Evolutionary conservation across 2,113 vertebrate species (phyloP).

Genomic region (Oreochromis tanganicae): DNA sequence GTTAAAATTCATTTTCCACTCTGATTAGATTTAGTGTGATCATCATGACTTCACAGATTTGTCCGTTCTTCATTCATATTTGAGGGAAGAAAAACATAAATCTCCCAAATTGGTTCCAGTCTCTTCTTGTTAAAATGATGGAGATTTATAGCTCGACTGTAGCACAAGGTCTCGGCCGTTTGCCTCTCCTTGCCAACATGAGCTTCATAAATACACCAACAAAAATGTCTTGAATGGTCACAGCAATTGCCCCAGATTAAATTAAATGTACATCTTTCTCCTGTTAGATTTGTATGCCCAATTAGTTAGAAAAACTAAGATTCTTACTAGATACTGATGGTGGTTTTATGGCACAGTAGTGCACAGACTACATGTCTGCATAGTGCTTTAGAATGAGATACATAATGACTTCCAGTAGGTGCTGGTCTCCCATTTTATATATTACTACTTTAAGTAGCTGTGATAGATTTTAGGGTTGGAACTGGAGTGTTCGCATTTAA

Average conservation of each 20-base stretch:
- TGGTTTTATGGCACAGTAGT: neutral
- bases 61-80: conserved; percentile 71
- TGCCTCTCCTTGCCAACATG: conserved; percentile 12
- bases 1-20: conserved; percentile 76
- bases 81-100: conserved; percentile 64
- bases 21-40: conserved; percentile 69
- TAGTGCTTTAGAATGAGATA: neutral
- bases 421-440: neutral
- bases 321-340: conserved; percentile 27
- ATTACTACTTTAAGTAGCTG: neutral
- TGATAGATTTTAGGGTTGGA: neutral
- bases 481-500: neutral
- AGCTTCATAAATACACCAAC: conserved; percentile 26
- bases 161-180: conserved; percentile 16
- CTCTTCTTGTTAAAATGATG: conserved; percentile 66
- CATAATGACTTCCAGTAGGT: neutral
- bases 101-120: conserved; percentile 69
- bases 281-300: conserved; percentile 34
- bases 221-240: conserved; percentile 16
- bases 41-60: conserved; percentile 61
- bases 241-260: conserved; percentile 38
- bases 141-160: conserved; percentile 60
- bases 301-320: conserved; percentile 54
- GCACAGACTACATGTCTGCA: neutral
- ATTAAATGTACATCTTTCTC: conserved; percentile 42